Conservation (phyloP, 2,113 vertebrate genomes). For the Saimiri boliviensis region DNA sequence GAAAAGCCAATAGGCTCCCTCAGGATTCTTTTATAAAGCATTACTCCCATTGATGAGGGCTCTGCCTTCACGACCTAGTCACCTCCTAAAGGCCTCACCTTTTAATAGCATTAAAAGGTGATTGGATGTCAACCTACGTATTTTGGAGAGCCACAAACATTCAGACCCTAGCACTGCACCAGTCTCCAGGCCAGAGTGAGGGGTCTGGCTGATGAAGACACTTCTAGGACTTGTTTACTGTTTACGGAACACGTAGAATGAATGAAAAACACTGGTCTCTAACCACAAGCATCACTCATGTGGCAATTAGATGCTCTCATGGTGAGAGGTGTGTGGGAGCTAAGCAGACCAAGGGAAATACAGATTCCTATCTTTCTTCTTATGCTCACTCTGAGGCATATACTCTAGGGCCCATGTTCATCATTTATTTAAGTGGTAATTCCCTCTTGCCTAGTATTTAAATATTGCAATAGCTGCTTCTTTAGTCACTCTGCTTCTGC, state of each 20-base stretch:
- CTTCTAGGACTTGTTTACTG: background rate
- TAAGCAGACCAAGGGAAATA: background rate
- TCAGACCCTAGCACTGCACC: background rate
- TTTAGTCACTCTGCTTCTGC: background rate
- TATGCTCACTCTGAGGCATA: background rate
- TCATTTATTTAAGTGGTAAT: background rate
- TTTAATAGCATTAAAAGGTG: background rate
- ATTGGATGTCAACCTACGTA: background rate
- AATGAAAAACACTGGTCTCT: background rate
- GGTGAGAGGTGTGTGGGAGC: rapidly evolving
- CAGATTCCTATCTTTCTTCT: background rate
- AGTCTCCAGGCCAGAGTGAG: background rate
- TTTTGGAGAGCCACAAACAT: background rate
- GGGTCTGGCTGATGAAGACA: background rate
- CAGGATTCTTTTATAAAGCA: background rate
- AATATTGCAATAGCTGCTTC: background rate
- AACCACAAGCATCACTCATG: rapidly evolving
- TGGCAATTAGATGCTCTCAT: background rate
- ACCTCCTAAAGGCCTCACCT: background rate
- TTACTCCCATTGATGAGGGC: background rate
- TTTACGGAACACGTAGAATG: background rate
- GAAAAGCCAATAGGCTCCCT: background rate
- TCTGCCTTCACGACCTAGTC: background rate
- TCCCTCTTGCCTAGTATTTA: background rate
- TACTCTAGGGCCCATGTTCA: background rate